Base-by-base conservation (phyloP, 2,888 invertebrate genomes). In the Chrysomela aeneicollis region DNA sequence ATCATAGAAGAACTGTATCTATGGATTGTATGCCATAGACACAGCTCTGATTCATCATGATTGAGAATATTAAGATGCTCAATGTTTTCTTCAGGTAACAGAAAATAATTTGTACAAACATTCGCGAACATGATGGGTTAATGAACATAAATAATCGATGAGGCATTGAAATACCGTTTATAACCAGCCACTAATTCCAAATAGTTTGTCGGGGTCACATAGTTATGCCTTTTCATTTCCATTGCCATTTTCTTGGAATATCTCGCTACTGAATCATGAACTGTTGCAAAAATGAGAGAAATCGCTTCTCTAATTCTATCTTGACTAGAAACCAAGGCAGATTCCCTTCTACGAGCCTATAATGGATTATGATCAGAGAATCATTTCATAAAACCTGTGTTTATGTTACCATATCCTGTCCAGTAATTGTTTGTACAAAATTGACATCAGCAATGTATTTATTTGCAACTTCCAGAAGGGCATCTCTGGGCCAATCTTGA, bases 171-270 rank as follows among this genome's bases (percentile, higher is more conserved):
- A 55, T 79, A 93, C 92, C 86, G 87, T 80, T 93, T 93, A 77
- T 94, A 95, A 8, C 94, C 93, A 0, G 89, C 85, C 0, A 95
- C 94, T 12, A 95, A 86, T 77, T 95, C 93, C 62, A 95, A 84
- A 76, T 93, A 95, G 82, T 94, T 95, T 22, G 92, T 92, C 0
- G 95, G 94, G 0, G 95, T 95, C 50, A 95, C 94, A 80, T 95
- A 95, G 82, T 92, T 94, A 77, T 90, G 88, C 10, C 95, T 83
- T 64, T 91, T 89, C 85, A 93, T 89, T 84, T 95, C 93, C 8
- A 82, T 76, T 72, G 88, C 85, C 95, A 95, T 95, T 76, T 84
- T 84, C 19, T 83, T 83, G 0, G 92, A 93, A 80, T 87, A 90
- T 68, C 87, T 85, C 0, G 88, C 86, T n/a, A 95, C 95, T 0